Base-by-base conservation (phyloP, 2,888 invertebrate species). In the Macrophya alboannulata region DNA sequence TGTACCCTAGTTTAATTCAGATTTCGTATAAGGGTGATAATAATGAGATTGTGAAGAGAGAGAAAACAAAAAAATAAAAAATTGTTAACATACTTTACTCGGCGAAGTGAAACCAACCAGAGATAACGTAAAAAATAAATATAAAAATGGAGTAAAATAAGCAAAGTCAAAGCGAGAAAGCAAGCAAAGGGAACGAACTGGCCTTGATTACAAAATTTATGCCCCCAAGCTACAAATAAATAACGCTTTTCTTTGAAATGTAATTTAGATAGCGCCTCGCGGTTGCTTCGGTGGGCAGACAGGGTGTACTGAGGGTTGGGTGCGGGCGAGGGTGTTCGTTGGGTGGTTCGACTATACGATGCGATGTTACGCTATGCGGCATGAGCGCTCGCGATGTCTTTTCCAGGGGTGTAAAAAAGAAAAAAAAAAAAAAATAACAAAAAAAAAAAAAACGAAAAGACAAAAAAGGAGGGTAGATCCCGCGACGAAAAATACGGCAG, bases 181-280 rank as follows among this genome's bases (percentile, higher is more conserved):
- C 4, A n/a, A 45, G 45, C 45, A n/a, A 15, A 40, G 62, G 40
- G 45, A 62, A 62, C 72, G 72, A 74, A 25, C 37, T 62, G 21
- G 48, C 68, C 89, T 88, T 89, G 90, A 90, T 90, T 91, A 89
- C 89, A 87, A 90, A 90, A 91, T 91, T 90, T 90, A 91, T 90
- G 88, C 88, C 88, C 89, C 89, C 90, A 87, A 89, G 90, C 87
- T 88, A 89, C 89, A 89, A 90, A 91, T 91, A 91, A 91, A 91
- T 91, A 90, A 91, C 89, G 87, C 88, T 90, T 88, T 87, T 76
- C 87, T 87, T 89, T 88, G 89, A 90, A 90, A 91, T 90, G 90
- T 90, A 91, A 91, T 91, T 91, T 90, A 90, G 90, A 90, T 89
- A 90, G 90, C 88, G 86, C 85, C 81, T 83, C 65, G 83, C 83